A percentile compares a stretch with the other conserved stretches of the same genome.
Evolutionary conservation across 2,113 vertebrate species (phyloP).

Genomic region (Micromys minutus): DNA sequence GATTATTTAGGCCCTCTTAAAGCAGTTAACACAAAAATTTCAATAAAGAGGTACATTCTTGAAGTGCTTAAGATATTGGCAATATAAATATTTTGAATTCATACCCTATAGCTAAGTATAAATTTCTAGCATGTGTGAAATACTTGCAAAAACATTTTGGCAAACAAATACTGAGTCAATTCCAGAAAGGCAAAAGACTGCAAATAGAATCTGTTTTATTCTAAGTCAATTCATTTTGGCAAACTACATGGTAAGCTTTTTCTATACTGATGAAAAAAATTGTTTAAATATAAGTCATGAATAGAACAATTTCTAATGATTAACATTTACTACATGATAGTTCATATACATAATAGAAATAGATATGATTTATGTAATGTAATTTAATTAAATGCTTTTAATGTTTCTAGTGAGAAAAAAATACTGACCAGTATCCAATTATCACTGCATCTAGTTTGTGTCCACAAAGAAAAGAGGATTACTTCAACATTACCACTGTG

Average conservation of each 20-base stretch:
- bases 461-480: slow-evolving; percentile 53
- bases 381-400: slow-evolving; percentile 67
- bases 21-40: slow-evolving; percentile 62
- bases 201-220: slow-evolving; percentile 72
- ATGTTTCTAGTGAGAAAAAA: slow-evolving; percentile 41
- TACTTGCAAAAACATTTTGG: slow-evolving; percentile 55
- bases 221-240: slow-evolving; percentile 67
- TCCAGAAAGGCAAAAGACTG: slow-evolving; percentile 56
- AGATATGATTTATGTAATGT: slow-evolving; percentile 62
- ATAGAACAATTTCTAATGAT: slow-evolving; percentile 65
- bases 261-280: slow-evolving; percentile 36
- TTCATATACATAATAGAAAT: slow-evolving; percentile 60
- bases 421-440: slow-evolving; percentile 75
- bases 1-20: slow-evolving; percentile 55
- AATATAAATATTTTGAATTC: slow-evolving; percentile 69
- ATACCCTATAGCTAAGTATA: slow-evolving; percentile 46
- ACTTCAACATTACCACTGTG: slow-evolving; percentile 12
- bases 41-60: not conserved
- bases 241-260: slow-evolving; percentile 37
- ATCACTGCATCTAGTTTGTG: slow-evolving; percentile 71
- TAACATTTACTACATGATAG: slow-evolving; percentile 64
- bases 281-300: slow-evolving; percentile 46
- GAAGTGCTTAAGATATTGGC: not conserved
- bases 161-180: slow-evolving; percentile 37
- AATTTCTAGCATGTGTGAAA: slow-evolving; percentile 55